Percentiles rank a stretch among this genome's conserved stretches.
Evolutionary conservation across 1,140 invertebrate genomes (phyloP).

Genomic region (Galleria mellonella): DNA sequence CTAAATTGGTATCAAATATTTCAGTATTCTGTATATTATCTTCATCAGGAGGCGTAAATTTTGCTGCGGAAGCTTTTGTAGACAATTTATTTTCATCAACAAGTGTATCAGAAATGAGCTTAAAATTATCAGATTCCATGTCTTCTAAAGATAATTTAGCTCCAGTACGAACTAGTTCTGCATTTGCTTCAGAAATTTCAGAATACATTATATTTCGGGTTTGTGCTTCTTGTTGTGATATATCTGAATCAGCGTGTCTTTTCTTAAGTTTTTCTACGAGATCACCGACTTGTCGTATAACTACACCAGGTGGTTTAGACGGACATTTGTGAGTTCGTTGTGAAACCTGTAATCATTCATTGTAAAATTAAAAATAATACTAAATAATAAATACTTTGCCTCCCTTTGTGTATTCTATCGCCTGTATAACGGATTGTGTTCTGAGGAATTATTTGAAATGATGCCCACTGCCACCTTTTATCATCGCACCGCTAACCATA

Average conservation of each 20-base stretch:
- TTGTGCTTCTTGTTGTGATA: constrained; percentile 8
- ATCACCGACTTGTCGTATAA: constrained; percentile 68
- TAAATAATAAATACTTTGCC: too few species aligned
- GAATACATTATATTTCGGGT: constrained; percentile 16
- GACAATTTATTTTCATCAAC: constrained; percentile 6
- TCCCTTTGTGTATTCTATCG: too few species aligned
- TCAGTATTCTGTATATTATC: constrained; percentile 16
- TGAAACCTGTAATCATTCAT: constrained; percentile 75
- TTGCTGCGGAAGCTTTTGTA: neutral
- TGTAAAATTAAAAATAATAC: too few species aligned
- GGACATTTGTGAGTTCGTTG: constrained; percentile 87
- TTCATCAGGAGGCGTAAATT: neutral
- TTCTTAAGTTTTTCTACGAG: constrained; percentile 69
- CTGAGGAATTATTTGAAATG: too few species aligned
- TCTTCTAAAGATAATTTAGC: constrained; percentile 63
- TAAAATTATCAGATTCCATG: constrained; percentile 62
- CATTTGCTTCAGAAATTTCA: constrained; percentile 56
- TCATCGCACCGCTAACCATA: too few species aligned
- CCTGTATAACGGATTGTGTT: too few species aligned
- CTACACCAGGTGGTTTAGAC: constrained; percentile 74
- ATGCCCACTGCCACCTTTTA: too few species aligned
- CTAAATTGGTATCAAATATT: constrained; percentile 30
- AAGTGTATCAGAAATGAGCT: constrained; percentile 42
- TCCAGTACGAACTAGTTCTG: constrained; percentile 54
- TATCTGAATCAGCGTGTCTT: constrained; percentile 24